phyloP scores from a whole-genome alignment of 2,113 vertebrate species.

The Prionailurus bengalensis region DNA sequence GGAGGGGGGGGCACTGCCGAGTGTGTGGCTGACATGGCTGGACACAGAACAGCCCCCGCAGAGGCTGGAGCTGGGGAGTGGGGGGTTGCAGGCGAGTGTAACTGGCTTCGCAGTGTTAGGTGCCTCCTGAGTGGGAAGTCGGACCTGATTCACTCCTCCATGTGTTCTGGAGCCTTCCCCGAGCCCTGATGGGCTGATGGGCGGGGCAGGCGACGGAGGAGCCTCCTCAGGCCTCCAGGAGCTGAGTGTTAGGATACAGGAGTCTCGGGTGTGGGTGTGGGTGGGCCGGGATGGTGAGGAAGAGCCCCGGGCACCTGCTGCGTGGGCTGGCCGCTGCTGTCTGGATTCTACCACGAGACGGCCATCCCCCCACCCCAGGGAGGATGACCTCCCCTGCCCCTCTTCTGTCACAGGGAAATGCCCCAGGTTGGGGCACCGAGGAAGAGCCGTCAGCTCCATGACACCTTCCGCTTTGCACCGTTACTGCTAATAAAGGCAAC shows the following conservation, averaged over 20 bases:
- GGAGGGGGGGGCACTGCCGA: background rate
- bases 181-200: background rate
- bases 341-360: background rate
- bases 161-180: background rate
- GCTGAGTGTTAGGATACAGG: rapidly evolving
- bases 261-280: background rate
- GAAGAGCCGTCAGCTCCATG: background rate
- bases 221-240: background rate
- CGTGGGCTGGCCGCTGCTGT: background rate
- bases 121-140: background rate
- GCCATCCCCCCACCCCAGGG: background rate
- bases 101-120: background rate
- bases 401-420: background rate
- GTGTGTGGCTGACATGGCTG: background rate
- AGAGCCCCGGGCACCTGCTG: background rate
- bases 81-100: background rate
- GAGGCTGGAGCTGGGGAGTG: background rate
- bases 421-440: background rate
- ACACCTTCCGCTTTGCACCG: rapidly evolving
- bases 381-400: background rate
- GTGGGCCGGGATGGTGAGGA: background rate
- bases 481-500: background rate
- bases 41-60: background rate
- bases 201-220: background rate
- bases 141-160: background rate